These are phyloP conservation scores for Tetanocera ferruginea DNA, from an alignment of 2,888 invertebrate species.

Conservation along the genomic window DNA sequence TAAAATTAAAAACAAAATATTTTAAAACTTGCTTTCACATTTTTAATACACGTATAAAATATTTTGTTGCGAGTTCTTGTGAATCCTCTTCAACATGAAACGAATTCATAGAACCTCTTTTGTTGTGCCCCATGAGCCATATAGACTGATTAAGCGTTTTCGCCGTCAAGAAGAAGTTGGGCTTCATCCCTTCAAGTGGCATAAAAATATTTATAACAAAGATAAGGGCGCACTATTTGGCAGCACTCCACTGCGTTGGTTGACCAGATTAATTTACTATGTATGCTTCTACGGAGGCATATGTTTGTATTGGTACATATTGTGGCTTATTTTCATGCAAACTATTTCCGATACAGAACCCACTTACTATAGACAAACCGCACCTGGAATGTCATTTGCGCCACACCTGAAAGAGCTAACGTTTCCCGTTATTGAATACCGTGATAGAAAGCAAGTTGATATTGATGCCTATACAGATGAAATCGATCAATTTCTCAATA, in stretches of 20 bases:
- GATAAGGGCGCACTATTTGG: neutral
- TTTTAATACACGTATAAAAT: neutral
- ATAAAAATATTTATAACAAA: slow-evolving; percentile 9
- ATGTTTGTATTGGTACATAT: neutral
- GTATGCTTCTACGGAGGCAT: slow-evolving; percentile 13
- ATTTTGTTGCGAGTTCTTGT: too few relatives aligned
- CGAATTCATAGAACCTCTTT: neutral
- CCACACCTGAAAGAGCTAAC: neutral
- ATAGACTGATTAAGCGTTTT: slow-evolving; percentile 10
- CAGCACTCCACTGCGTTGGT: neutral
- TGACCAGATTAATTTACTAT: slow-evolving; percentile 17
- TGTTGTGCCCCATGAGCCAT: neutral
- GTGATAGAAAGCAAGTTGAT: neutral
- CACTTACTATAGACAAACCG: neutral
- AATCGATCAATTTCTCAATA: slow-evolving; percentile 1
- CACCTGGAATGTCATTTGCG: slow-evolving; percentile 31
- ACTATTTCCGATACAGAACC: slow-evolving; percentile 10
- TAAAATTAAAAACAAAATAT: neutral
- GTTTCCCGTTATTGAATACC: neutral
- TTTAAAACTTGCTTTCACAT: neutral
- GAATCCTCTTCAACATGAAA: neutral
- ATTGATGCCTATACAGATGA: neutral
- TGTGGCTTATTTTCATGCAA: slow-evolving; percentile 6
- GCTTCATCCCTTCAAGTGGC: neutral
- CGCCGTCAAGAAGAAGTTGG: neutral